Evolutionary conservation across 2,113 vertebrate genomes (phyloP).

Genomic region (Pelecanus crispus): DNA sequence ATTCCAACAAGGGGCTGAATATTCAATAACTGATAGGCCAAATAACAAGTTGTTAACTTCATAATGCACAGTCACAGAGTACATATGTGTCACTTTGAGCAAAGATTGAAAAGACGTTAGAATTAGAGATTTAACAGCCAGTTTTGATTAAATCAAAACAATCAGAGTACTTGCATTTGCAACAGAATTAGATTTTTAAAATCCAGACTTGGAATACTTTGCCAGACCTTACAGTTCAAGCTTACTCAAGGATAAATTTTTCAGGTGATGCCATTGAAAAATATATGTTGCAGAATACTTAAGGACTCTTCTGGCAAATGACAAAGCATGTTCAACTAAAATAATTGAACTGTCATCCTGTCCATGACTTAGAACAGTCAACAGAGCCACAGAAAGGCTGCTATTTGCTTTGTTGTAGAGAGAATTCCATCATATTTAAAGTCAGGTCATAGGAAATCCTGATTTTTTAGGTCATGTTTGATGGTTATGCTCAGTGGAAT

Average conservation of each 20-base stretch:
- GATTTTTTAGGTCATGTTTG: background rate
- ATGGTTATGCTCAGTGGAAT: background rate
- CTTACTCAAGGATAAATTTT: slow-evolving; percentile 17
- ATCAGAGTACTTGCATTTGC: slow-evolving; percentile 39
- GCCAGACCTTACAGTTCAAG: slow-evolving; percentile 3
- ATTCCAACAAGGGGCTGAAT: slow-evolving; percentile 57
- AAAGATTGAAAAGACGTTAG: slow-evolving; percentile 61
- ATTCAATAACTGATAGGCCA: slow-evolving; percentile 64
- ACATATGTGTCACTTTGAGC: slow-evolving; percentile 55
- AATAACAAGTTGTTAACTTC: slow-evolving; percentile 69
- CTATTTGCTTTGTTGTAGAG: background rate
- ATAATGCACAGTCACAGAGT: slow-evolving; percentile 55
- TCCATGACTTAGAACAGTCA: background rate
- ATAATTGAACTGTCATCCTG: too few species aligned
- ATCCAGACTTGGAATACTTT: slow-evolving; percentile 4
- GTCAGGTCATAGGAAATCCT: background rate
- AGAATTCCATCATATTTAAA: background rate
- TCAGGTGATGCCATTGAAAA: slow-evolving; percentile 18
- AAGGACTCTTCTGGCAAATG: background rate
- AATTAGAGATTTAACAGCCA: slow-evolving; percentile 62
- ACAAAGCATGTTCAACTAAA: background rate
- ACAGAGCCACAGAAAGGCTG: background rate
- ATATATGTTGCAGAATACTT: background rate
- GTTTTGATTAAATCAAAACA: slow-evolving; percentile 67
- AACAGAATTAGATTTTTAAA: slow-evolving; percentile 24